These are phyloP conservation scores for Ormyrus thymus DNA, from an alignment of 2,888 invertebrate species.

Conservation along the genomic window DNA sequence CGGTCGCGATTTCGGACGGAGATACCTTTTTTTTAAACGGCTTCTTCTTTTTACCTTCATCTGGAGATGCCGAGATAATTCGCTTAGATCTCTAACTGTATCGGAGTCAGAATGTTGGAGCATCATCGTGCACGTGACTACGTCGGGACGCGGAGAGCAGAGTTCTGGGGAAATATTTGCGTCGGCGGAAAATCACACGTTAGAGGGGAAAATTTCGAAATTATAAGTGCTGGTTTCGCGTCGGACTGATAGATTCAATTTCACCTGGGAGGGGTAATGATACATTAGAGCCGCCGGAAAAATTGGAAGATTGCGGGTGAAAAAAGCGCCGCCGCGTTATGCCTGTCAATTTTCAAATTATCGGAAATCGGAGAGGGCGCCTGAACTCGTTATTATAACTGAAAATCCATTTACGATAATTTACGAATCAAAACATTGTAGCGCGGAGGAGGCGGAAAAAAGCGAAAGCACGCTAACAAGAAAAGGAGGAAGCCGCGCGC, in stretches of 20 bases:
- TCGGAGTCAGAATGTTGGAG: constrained; percentile 40
- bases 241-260: background rate
- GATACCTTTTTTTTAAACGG: constrained; percentile 42
- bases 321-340: background rate
- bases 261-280: background rate
- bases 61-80: constrained; percentile 46
- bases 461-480: background rate
- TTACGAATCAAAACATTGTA: background rate
- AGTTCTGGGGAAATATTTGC: constrained; percentile 3
- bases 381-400: background rate
- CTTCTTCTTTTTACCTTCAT: constrained; percentile 38
- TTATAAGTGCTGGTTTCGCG: background rate
- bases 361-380: background rate
- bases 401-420: constrained; percentile 1
- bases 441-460: background rate
- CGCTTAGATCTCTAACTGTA: constrained; percentile 48
- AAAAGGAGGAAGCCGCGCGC: too few relatives aligned
- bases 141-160: background rate
- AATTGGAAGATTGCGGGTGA: background rate
- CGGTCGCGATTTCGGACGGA: constrained; percentile 40
- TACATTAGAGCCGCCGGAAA: background rate
- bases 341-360: background rate
- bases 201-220: background rate
- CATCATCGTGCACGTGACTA: constrained; percentile 38
- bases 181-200: constrained; percentile 12